phyloP scores from a whole-genome alignment of 1,140 invertebrate genomes.

The Cephus cinctus region DNA sequence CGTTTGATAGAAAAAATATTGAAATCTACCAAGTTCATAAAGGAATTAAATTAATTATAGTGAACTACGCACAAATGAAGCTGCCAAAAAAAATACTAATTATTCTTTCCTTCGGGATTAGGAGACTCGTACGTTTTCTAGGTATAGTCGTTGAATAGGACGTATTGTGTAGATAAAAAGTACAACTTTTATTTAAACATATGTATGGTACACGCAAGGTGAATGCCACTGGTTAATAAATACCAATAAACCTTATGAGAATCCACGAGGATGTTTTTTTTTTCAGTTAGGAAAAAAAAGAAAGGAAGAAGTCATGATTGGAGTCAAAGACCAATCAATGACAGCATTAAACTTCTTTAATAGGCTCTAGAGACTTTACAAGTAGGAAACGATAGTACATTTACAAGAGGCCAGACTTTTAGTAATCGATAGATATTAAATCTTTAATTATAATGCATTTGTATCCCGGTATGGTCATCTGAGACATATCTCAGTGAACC shows the following conservation, averaged over 20 bases:
- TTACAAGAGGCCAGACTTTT: not conserved
- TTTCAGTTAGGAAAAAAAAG: not conserved
- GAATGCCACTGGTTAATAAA: slow-evolving; percentile 28
- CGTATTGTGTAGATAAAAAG: slow-evolving; percentile 32
- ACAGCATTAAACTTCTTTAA: slow-evolving; percentile 9
- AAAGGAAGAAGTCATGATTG: not conserved
- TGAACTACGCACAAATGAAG: slow-evolving; percentile 28
- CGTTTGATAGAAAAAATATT: not conserved
- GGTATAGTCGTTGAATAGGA: slow-evolving; percentile 15
- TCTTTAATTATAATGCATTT: slow-evolving; percentile 15
- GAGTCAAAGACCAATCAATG: slow-evolving; percentile 1
- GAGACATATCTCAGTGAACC: slow-evolving; percentile 2
- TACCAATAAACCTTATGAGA: slow-evolving; percentile 14
- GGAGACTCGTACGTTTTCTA: slow-evolving; percentile 14
- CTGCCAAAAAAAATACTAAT: slow-evolving; percentile 28
- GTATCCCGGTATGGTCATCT: slow-evolving; percentile 13
- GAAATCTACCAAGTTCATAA: not conserved
- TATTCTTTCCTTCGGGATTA: slow-evolving; percentile 17
- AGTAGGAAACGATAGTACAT: not conserved
- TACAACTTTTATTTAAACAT: slow-evolving; percentile 37
- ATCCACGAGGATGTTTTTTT: no score
- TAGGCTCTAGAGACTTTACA: slow-evolving; percentile 9
- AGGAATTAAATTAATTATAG: slow-evolving; percentile 3
- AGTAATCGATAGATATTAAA: not conserved
- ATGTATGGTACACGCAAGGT: slow-evolving; percentile 23